These are phyloP conservation scores for Sebastes iracundus DNA, from an alignment of 2,797 vertebrate species.

Conservation along the genomic window DNA sequence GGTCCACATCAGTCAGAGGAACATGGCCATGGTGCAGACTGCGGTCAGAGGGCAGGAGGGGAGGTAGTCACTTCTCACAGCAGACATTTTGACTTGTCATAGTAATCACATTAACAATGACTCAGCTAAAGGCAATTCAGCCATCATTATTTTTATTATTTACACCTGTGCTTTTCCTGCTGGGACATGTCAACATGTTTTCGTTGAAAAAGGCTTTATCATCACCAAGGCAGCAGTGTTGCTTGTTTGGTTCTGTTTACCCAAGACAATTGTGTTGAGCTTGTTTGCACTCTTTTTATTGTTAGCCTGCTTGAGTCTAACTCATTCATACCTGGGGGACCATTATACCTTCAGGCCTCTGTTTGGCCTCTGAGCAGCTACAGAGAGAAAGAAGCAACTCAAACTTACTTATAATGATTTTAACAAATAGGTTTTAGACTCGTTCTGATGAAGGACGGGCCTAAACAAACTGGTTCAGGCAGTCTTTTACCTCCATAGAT, in stretches of 20 bases:
- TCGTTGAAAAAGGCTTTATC: background rate
- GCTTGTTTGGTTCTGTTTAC: background rate
- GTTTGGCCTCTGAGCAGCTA: background rate
- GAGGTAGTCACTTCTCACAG: background rate
- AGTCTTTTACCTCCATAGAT: background rate
- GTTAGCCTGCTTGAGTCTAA: background rate
- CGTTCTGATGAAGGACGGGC: background rate
- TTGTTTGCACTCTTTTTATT: background rate
- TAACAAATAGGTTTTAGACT: background rate
- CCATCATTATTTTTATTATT: background rate
- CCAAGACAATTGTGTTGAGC: background rate
- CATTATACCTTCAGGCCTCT: background rate
- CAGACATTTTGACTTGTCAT: background rate
- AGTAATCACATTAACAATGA: background rate
- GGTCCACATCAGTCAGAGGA: background rate
- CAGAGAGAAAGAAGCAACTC: background rate
- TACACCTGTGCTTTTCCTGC: background rate
- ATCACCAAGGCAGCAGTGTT: background rate
- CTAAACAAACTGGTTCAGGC: background rate
- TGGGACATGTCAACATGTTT: background rate
- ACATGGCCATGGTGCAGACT: background rate
- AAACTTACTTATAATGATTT: background rate
- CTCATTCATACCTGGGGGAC: background rate
- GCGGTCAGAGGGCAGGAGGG: background rate
- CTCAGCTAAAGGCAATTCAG: background rate